These are phyloP conservation scores for Falco naumanni DNA, from an alignment of 2,797 vertebrate genomes.

Conservation along the genomic window DNA sequence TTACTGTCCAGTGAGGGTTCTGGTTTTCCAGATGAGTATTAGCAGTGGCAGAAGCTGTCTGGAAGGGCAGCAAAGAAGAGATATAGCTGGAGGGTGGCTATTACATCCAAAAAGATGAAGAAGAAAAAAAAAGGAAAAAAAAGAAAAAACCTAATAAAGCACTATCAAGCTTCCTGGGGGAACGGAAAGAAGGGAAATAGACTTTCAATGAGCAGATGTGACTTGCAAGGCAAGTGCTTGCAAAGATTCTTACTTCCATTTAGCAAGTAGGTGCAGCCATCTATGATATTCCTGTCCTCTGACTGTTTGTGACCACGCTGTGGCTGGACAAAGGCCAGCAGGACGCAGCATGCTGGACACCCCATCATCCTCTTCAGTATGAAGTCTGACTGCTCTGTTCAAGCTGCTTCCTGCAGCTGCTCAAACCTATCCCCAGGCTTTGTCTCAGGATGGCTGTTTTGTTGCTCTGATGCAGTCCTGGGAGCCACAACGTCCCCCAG, in stretches of 20 bases:
- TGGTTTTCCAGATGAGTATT: not conserved
- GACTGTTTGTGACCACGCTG: not conserved
- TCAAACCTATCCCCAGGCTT: not conserved
- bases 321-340: not conserved
- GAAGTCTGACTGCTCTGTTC: not conserved
- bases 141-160: not conserved
- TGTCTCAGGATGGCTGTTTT: not conserved
- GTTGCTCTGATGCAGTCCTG: not conserved
- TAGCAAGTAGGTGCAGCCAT: not conserved
- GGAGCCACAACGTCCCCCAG: not conserved
- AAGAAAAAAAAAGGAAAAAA: not conserved
- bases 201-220: conserved; percentile 36
- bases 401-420: not conserved
- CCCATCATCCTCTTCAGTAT: not conserved
- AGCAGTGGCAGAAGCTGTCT: not conserved
- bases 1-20: not conserved
- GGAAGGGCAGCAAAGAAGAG: not conserved
- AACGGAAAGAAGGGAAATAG: conserved; percentile 15
- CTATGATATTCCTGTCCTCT: not conserved
- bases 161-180: conserved; percentile 13
- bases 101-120: not conserved
- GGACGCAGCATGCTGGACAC: not conserved
- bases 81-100: conserved; percentile 30
- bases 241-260: not conserved
- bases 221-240: conserved; percentile 9